A percentile compares a stretch with the other conserved stretches of the same genome.
These are phyloP conservation scores for Anneissia japonica DNA, from an alignment of 35 echinoderm and acorn worm genomes.

Conservation along the genomic window DNA sequence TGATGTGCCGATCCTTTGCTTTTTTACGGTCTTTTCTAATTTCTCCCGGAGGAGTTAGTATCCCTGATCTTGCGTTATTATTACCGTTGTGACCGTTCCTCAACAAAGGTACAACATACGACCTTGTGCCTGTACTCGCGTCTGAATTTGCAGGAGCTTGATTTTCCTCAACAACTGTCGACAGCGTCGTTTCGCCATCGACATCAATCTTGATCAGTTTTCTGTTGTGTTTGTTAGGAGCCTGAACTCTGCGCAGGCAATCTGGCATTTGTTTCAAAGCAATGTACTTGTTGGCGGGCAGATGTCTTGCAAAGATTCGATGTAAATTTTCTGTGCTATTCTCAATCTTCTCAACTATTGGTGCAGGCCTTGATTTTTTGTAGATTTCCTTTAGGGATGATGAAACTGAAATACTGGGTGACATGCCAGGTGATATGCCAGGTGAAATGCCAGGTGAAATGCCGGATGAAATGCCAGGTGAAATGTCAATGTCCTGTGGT, in stretches of 20 bases:
- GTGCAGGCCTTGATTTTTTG: background rate
- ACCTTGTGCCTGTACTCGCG: background rate
- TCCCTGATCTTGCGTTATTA: background rate
- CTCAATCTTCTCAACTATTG: conserved; percentile 8
- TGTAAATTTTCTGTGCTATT: conserved; percentile 17
- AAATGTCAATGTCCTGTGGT: too few relatives aligned
- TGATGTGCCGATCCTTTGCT: background rate
- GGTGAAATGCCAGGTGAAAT: background rate
- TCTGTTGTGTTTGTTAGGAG: background rate
- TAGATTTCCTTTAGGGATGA: background rate
- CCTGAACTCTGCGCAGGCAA: background rate
- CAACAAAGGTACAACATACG: background rate
- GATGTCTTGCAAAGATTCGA: background rate
- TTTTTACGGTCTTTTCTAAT: background rate
- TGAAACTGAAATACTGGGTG: background rate
- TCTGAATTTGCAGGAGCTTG: background rate
- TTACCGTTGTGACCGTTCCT: background rate
- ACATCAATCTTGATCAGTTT: background rate
- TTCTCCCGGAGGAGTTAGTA: background rate
- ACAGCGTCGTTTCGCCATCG: background rate
- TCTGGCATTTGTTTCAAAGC: background rate
- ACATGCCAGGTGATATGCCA: background rate
- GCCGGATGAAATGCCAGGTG: background rate
- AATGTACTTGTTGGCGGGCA: background rate
- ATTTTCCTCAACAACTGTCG: background rate